Conservation (phyloP, 2,888 invertebrate species). For the Gisinianus flammeolus region DNA sequence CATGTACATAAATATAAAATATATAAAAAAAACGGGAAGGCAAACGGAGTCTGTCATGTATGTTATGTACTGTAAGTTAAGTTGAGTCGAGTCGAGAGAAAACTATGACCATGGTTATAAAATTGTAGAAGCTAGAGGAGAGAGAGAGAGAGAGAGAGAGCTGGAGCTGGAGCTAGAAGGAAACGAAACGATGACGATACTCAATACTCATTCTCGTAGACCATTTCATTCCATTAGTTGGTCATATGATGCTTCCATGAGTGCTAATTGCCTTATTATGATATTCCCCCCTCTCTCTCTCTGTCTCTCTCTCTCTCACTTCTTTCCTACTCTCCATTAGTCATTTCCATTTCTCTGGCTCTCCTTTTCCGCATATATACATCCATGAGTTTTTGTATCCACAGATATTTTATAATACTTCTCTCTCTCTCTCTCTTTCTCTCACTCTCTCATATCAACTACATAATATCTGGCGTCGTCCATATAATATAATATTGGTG, state of each 20-base stretch:
- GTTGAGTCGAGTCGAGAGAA: no score
- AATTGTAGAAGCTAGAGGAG: no score
- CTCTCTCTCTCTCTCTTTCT: slow-evolving; percentile 7
- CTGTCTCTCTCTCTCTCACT: slow-evolving; percentile 18
- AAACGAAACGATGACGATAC: slow-evolving; percentile 25
- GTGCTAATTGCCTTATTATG: slow-evolving; percentile 58
- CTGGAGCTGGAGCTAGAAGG: not conserved
- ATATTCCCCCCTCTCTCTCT: slow-evolving; percentile 36
- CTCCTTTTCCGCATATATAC: not conserved
- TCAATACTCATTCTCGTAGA: slow-evolving; percentile 30
- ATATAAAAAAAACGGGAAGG: not conserved
- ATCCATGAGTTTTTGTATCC: not conserved
- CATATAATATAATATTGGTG: no score
- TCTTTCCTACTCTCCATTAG: slow-evolving; percentile 26
- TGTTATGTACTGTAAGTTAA: not conserved
- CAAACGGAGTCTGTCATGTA: not conserved
- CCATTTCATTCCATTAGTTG: slow-evolving; percentile 49
- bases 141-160: no score
- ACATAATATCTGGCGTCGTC: not conserved
- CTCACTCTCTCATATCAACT: not conserved
- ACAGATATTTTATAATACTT: no score
- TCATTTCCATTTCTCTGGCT: slow-evolving; percentile 25
- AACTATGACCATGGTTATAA: no score
- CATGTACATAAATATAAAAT: not conserved
- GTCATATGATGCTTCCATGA: slow-evolving; percentile 47